Conservation (phyloP, 2,113 vertebrate species). For the Vombatus ursinus region DNA sequence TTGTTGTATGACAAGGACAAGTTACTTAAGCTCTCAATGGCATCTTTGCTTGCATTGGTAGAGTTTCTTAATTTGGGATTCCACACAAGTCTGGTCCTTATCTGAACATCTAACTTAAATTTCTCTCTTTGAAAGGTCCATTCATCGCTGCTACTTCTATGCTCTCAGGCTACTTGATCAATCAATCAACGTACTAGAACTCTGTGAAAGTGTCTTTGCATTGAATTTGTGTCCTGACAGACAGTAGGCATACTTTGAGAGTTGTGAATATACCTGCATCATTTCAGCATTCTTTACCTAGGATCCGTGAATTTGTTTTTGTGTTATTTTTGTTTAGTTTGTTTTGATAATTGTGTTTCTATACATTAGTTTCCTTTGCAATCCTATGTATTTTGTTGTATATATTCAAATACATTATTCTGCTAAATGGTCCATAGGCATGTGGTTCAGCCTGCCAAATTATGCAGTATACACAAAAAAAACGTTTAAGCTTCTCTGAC, state of each 20-base stretch:
- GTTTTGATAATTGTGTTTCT: not conserved
- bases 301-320: not conserved
- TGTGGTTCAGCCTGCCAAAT: not conserved
- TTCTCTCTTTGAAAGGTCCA: not conserved
- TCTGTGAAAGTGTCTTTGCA: not conserved
- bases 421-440: not conserved
- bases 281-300: not conserved
- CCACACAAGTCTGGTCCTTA: not conserved
- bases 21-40: not conserved
- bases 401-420: not conserved
- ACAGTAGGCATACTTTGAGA: not conserved
- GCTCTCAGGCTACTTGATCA: not conserved
- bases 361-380: not conserved
- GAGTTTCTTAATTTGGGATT: not conserved
- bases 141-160: not conserved
- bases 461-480: not conserved
- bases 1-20: not conserved
- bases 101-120: not conserved
- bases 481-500: not conserved
- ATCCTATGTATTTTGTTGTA: not conserved
- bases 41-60: not conserved
- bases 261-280: not conserved
- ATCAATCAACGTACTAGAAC: not conserved
- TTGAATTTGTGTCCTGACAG: not conserved
- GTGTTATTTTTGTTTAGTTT: not conserved